Evolutionary conservation across 2,113 vertebrate genomes (phyloP).

Genomic region (Sclerurus mexicanus): DNA sequence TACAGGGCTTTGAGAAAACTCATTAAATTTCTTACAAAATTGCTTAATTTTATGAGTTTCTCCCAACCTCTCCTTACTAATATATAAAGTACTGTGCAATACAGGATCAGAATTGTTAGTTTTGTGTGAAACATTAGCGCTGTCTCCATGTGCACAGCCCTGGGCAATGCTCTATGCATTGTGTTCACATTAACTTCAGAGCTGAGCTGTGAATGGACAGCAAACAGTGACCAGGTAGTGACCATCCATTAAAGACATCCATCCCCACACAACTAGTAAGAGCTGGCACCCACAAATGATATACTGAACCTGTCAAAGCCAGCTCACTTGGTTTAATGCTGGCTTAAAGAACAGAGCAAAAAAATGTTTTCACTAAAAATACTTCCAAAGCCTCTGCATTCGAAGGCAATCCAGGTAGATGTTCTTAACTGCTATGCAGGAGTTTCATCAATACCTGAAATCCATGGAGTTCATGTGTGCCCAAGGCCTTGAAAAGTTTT

Average conservation of each 20-base stretch:
- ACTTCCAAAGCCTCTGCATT: neutral
- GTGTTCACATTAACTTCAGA: neutral
- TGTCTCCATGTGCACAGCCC: rapidly evolving
- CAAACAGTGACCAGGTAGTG: neutral
- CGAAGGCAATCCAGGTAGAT: neutral
- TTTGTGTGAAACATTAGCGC: rapidly evolving
- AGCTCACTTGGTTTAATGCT: neutral
- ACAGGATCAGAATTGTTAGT: neutral
- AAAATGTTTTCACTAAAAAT: neutral
- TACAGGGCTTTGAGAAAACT: neutral
- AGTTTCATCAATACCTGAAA: neutral
- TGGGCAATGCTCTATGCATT: rapidly evolving
- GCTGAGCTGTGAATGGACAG: neutral
- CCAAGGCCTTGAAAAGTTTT: neutral
- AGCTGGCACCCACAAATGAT: neutral
- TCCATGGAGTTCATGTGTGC: no score
- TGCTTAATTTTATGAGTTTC: neutral
- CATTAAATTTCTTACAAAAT: neutral
- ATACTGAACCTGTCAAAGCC: neutral
- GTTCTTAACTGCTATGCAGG: neutral
- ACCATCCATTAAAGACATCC: neutral
- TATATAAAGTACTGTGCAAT: neutral
- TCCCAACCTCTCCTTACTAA: neutral
- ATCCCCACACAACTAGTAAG: neutral
- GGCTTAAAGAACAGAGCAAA: neutral